Conservation (phyloP, 2,888 invertebrate species). For the Lordiphosa fenestrarum region DNA sequence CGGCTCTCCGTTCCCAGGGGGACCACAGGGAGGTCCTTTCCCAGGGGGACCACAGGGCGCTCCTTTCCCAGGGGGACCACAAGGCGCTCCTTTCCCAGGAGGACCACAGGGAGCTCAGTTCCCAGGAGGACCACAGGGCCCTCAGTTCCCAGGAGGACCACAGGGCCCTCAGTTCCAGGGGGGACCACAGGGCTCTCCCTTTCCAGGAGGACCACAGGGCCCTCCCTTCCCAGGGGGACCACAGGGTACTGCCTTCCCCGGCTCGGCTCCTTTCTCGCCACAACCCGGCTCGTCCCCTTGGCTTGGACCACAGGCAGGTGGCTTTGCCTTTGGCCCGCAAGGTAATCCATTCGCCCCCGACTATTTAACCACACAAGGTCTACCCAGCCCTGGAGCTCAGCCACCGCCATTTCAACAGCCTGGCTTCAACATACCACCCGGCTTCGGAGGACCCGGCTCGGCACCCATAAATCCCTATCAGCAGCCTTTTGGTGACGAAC, state of each 20-base stretch:
- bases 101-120: slow-evolving; percentile 13
- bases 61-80: slow-evolving; percentile 15
- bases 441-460: slow-evolving; percentile 35
- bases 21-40: slow-evolving; percentile 14
- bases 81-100: slow-evolving; percentile 1
- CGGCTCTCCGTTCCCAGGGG: slow-evolving; percentile 6
- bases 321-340: slow-evolving; percentile 2
- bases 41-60: slow-evolving; percentile 6
- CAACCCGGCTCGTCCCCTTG: no score
- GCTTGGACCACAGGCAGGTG: slow-evolving; percentile 9
- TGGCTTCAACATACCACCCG: slow-evolving; percentile 39
- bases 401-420: slow-evolving; percentile 36
- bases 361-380: slow-evolving; percentile 47
- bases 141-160: slow-evolving; percentile 11
- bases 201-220: slow-evolving; percentile 14
- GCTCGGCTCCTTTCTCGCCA: no score
- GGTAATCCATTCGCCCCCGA: slow-evolving; percentile 33
- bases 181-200: slow-evolving; percentile 8
- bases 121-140: slow-evolving; percentile 5
- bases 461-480: slow-evolving; percentile 36
- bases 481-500: slow-evolving; percentile 55
- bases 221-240: slow-evolving; percentile 5
- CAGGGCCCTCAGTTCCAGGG: slow-evolving; percentile 9
- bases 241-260: slow-evolving; percentile 13
- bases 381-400: slow-evolving; percentile 37